phyloP scores from a whole-genome alignment of 2,113 vertebrate genomes.

The Pangasianodon hypophthalmus region DNA sequence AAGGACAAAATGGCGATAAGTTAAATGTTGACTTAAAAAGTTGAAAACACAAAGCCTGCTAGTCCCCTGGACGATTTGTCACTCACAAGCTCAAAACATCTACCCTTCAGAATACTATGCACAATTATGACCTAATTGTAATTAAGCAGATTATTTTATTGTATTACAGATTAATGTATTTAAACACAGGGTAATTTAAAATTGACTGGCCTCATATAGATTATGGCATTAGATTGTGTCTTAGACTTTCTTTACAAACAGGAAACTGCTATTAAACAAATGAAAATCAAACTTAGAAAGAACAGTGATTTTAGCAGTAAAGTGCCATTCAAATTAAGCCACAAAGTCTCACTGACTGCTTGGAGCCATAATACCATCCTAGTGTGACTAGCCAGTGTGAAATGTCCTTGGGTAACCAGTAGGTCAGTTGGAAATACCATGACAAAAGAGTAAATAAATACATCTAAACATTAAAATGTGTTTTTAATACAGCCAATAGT shows the following conservation, averaged over 20 bases:
- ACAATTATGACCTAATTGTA: background rate
- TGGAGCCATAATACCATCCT: background rate
- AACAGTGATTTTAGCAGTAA: background rate
- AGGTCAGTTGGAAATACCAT: background rate
- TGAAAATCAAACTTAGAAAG: background rate
- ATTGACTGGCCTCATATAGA: background rate
- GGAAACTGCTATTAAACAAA: background rate
- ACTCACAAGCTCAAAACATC: background rate
- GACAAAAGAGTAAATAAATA: no score
- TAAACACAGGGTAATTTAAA: background rate
- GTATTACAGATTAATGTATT: background rate
- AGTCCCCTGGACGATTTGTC: background rate
- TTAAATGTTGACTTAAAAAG: background rate
- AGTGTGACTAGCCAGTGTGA: background rate
- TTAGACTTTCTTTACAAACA: background rate
- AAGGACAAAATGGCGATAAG: background rate
- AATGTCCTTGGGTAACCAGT: background rate
- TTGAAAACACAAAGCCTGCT: background rate
- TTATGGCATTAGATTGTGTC: background rate
- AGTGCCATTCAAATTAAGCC: background rate
- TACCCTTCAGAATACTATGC: background rate
- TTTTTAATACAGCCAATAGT: background rate
- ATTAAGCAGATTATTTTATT: background rate
- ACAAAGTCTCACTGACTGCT: background rate
- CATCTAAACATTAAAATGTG: background rate